Conservation (phyloP, 2,113 vertebrate species). For the Anarrhichthys ocellatus region DNA sequence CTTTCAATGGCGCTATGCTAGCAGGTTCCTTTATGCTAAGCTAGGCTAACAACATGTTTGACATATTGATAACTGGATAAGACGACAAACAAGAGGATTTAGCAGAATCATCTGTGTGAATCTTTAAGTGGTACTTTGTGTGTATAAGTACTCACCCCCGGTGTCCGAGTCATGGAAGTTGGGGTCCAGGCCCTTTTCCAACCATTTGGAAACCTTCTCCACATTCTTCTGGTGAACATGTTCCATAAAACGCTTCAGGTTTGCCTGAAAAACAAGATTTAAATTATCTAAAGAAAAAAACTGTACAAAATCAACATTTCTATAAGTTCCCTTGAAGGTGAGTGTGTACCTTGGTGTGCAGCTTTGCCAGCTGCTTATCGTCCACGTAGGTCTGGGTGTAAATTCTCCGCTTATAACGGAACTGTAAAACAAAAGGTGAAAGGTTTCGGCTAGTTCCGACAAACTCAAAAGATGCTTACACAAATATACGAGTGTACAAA, state of each 20-base stretch:
- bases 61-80: not conserved
- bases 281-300: not conserved
- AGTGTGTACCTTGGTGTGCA: constrained; percentile 92
- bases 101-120: not conserved
- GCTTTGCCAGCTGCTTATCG: constrained; percentile 96
- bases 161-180: constrained; percentile 85
- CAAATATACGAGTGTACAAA: not conserved
- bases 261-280: constrained; percentile 72
- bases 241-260: constrained; percentile 86
- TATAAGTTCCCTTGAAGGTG: not conserved
- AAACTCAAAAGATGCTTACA: not conserved
- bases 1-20: not conserved
- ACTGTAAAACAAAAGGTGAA: constrained; percentile 78
- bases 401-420: constrained; percentile 96
- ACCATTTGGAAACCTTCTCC: constrained; percentile 83
- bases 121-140: not conserved
- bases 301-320: not conserved
- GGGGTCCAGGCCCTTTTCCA: constrained; percentile 86
- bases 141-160: constrained; percentile 72
- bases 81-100: not conserved
- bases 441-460: not conserved
- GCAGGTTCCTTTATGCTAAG: not conserved
- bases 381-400: constrained; percentile 95
- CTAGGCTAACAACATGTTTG: not conserved
- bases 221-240: constrained; percentile 82